These are phyloP conservation scores for Ophonus ardosiacus DNA, from an alignment of 2,888 invertebrate species.

Conservation along the genomic window DNA sequence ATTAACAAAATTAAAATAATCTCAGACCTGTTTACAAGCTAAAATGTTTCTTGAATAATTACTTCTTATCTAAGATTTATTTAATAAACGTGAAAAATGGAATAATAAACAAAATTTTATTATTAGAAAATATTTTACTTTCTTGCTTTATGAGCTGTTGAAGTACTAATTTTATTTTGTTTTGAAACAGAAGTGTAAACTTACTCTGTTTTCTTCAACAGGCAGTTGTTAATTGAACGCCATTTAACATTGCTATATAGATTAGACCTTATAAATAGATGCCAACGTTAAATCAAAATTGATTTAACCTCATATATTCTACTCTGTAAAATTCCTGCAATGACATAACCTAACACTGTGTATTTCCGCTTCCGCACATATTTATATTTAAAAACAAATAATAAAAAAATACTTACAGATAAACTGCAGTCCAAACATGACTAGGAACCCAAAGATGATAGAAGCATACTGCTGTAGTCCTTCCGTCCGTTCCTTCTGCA, in stretches of 20 bases:
- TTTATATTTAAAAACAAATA: not conserved
- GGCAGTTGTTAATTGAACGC: conserved; percentile 27
- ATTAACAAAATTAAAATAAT: not conserved
- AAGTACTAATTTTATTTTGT: not conserved
- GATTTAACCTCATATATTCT: conserved; percentile 8
- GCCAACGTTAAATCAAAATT: conserved; percentile 9
- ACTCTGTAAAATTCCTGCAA: not conserved
- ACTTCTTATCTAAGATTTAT: not conserved
- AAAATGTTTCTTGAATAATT: not conserved
- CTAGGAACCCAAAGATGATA: conserved; percentile 82
- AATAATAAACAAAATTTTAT: too few relatives aligned
- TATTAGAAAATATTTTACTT: not conserved
- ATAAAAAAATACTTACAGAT: conserved; percentile 69
- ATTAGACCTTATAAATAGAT: conserved; percentile 25
- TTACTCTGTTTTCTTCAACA: conserved; percentile 15
- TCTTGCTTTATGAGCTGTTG: not conserved
- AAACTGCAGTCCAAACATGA: conserved; percentile 85
- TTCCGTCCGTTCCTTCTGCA: conserved; percentile 79
- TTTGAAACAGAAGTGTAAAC: not conserved
- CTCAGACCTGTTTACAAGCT: not conserved
- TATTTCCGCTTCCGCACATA: not conserved
- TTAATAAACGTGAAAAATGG: not conserved
- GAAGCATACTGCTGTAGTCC: conserved; percentile 83
- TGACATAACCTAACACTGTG: not conserved
- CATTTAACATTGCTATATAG: conserved; percentile 28